A percentile compares a stretch with the other conserved stretches of the same genome.
Conservation (phyloP, 2,888 invertebrate species). For the Griposia aprilina region DNA sequence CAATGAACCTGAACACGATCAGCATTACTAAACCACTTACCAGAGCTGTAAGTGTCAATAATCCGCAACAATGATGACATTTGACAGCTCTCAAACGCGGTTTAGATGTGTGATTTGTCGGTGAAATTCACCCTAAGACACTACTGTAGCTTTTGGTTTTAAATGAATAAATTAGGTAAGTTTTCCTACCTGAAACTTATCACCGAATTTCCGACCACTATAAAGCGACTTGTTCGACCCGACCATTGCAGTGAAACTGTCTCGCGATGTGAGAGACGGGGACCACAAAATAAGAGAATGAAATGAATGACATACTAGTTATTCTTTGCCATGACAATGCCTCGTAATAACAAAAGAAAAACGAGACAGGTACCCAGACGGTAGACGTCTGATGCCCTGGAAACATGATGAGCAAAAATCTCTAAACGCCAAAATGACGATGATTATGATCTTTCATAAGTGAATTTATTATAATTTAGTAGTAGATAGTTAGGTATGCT, state of each 20-base stretch:
- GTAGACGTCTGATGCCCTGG: constrained; percentile 7
- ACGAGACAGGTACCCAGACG: not conserved
- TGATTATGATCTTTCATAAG: not conserved
- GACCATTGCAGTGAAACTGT: constrained; percentile 39
- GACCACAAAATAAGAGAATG: constrained; percentile 1
- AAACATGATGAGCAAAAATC: not conserved
- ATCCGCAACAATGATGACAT: no score
- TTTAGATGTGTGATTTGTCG: no score
- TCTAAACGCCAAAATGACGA: not conserved
- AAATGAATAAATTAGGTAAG: no score
- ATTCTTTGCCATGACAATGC: constrained; percentile 24
- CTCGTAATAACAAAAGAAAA: constrained; percentile 15
- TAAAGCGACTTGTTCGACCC: constrained; percentile 28
- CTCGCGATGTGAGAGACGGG: constrained; percentile 5
- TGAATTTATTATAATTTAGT: not conserved
- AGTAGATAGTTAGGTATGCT: not conserved
- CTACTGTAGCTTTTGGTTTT: no score
- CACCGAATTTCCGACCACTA: not conserved
- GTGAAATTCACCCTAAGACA: no score
- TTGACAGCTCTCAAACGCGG: no score
- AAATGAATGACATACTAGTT: constrained; percentile 16
- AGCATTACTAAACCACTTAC: no score
- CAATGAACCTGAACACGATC: no score
- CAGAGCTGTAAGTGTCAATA: no score
- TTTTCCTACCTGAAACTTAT: constrained; percentile 4